phyloP scores from a whole-genome alignment of 1,140 invertebrate species.

The Globodera ellingtonae region DNA sequence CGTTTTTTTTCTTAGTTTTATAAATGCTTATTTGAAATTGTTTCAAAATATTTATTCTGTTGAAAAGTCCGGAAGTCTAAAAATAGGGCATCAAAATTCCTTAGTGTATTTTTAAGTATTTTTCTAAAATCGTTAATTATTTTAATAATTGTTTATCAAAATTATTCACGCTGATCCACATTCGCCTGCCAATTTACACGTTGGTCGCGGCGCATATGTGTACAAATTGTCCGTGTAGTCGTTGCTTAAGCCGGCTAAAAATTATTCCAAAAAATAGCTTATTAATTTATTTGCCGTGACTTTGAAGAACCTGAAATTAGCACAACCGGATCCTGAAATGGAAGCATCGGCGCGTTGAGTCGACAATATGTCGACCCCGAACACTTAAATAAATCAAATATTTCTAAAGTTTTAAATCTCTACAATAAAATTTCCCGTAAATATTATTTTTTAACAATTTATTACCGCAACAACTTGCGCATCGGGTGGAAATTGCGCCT shows the following conservation, averaged over 20 bases:
- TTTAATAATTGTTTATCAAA: background rate
- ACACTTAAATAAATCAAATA: background rate
- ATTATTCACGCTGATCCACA: conserved; percentile 10
- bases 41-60: no score
- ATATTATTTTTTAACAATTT: background rate
- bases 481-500: conserved; percentile 47
- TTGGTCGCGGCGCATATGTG: conserved; percentile 55
- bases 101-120: no score
- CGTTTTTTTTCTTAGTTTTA: background rate
- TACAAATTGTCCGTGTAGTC: conserved; percentile 63
- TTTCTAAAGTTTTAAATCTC: no score
- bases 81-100: no score
- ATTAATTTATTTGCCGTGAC: no score
- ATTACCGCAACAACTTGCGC: background rate
- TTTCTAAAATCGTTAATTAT: background rate
- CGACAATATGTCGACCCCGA: background rate
- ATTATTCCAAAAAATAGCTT: no score
- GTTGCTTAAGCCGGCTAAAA: conserved; percentile 55
- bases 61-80: no score
- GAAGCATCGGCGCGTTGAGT: background rate
- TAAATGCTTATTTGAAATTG: no score
- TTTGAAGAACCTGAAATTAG: background rate
- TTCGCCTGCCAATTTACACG: conserved; percentile 70
- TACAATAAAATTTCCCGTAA: no score
- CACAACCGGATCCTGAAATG: background rate